These are phyloP conservation scores for Silurus lanzhouensis DNA, from an alignment of 2,797 vertebrate species.

Conservation along the genomic window DNA sequence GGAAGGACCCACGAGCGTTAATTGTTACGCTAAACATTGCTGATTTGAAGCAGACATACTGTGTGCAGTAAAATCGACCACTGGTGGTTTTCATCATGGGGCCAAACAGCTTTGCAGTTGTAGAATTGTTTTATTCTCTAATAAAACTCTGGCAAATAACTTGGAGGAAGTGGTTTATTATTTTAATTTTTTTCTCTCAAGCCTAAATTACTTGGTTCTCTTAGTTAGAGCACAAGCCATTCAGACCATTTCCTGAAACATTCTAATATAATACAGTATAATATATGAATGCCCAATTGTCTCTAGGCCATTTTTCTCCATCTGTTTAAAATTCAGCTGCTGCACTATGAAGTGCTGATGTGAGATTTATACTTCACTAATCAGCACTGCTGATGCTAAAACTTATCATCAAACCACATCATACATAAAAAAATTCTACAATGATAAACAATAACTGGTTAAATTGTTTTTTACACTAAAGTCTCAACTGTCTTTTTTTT, in stretches of 20 bases:
- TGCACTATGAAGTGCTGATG: constrained; percentile 61
- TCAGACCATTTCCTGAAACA: background rate
- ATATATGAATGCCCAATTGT: constrained; percentile 8
- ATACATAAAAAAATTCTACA: background rate
- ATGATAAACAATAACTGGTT: background rate
- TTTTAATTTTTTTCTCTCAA: background rate
- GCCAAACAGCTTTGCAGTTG: background rate
- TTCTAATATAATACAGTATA: constrained; percentile 1
- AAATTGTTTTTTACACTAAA: constrained; percentile 3
- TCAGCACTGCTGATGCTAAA: constrained; percentile 60
- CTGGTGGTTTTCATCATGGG: background rate
- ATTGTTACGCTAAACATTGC: constrained; percentile 79
- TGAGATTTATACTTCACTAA: constrained; percentile 61
- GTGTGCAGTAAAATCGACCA: constrained; percentile 76
- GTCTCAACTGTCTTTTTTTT: background rate
- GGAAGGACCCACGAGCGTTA: constrained; percentile 90
- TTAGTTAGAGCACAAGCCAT: background rate
- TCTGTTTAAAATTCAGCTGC: constrained; percentile 41
- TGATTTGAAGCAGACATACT: constrained; percentile 80
- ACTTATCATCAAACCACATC: background rate
- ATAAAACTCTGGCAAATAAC: background rate
- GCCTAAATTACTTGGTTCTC: background rate
- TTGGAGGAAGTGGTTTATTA: background rate
- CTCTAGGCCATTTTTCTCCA: constrained; percentile 23
- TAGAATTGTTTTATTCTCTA: background rate